Percentiles rank a stretch among this genome's conserved stretches.
These are phyloP conservation scores for Amiota minor DNA, from an alignment of 2,888 invertebrate species.

Conservation along the genomic window DNA sequence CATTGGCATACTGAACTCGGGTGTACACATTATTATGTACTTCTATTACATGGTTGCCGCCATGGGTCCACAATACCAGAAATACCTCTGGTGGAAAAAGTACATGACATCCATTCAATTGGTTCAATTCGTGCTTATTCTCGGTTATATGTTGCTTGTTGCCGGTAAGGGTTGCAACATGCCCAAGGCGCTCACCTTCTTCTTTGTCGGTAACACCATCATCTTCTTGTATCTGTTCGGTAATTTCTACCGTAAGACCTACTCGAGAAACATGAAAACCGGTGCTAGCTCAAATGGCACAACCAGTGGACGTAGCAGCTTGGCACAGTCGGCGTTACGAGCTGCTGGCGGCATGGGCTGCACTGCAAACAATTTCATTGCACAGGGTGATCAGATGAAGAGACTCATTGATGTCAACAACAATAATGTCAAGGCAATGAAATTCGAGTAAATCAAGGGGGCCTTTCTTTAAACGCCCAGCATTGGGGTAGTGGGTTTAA, in stretches of 20 bases:
- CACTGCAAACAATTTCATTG: slow-evolving; percentile 59
- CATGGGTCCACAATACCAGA: slow-evolving; percentile 75
- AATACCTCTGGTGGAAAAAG: slow-evolving; percentile 76
- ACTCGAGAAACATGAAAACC: slow-evolving; percentile 69
- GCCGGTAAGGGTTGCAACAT: slow-evolving; percentile 76
- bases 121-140: slow-evolving; percentile 80
- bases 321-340: slow-evolving; percentile 58
- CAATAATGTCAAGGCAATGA: slow-evolving; percentile 63
- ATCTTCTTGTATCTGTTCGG: slow-evolving; percentile 78
- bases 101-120: slow-evolving; percentile 75
- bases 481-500: slow-evolving; percentile 38
- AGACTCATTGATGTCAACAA: slow-evolving; percentile 70
- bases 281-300: slow-evolving; percentile 39
- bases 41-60: slow-evolving; percentile 75
- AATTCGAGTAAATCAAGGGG: slow-evolving; percentile 57
- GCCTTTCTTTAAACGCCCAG: neutral
- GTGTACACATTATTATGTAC: slow-evolving; percentile 76
- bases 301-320: slow-evolving; percentile 46
- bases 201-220: slow-evolving; percentile 76
- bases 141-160: slow-evolving; percentile 76
- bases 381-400: slow-evolving; percentile 65
- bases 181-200: slow-evolving; percentile 76
- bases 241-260: slow-evolving; percentile 77
- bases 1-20: slow-evolving; percentile 75
- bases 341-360: slow-evolving; percentile 70